Evolutionary conservation across 2,113 vertebrate species (phyloP).

Genomic region (Eulacestoma nigropectus): DNA sequence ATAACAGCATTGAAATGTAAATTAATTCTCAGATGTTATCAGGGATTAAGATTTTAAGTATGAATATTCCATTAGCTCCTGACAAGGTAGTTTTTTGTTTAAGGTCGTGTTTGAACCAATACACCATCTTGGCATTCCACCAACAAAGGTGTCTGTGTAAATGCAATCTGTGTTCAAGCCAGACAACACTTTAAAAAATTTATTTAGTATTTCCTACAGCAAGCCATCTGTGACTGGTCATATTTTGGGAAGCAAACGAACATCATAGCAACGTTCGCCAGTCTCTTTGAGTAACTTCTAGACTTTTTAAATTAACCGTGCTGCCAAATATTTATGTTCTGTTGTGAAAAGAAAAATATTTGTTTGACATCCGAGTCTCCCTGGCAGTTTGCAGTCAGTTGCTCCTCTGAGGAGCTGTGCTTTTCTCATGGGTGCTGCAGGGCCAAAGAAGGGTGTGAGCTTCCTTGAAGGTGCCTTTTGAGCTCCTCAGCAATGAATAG

Average conservation of each 20-base stretch:
- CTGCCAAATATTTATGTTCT: constrained; percentile 64
- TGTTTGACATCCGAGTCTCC: constrained; percentile 41
- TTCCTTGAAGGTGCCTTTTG: neutral
- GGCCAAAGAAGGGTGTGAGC: neutral
- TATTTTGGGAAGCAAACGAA: constrained; percentile 52
- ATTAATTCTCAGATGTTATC: constrained; percentile 22
- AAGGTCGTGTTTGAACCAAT: constrained; percentile 5
- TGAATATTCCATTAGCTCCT: constrained; percentile 30
- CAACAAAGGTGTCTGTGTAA: constrained; percentile 45
- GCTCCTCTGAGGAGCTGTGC: constrained; percentile 14
- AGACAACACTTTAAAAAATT: constrained; percentile 34
- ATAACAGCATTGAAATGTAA: neutral
- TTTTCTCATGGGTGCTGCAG: neutral
- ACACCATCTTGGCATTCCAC: neutral
- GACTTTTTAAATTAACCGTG: constrained; percentile 20
- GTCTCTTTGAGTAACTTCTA: constrained; percentile 47
- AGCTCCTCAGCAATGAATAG: neutral
- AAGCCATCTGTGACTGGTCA: constrained; percentile 65
- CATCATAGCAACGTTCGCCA: neutral
- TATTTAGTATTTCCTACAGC: constrained; percentile 57
- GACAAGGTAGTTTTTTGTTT: constrained; percentile 33
- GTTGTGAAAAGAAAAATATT: constrained; percentile 63
- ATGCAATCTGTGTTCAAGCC: constrained; percentile 41
- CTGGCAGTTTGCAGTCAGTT: neutral
- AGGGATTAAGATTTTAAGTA: constrained; percentile 2